Evolutionary conservation across 2,888 invertebrate species (phyloP), one percentile per base, ranked within the genome.

Genomic region (Eurois occulta): DNA sequence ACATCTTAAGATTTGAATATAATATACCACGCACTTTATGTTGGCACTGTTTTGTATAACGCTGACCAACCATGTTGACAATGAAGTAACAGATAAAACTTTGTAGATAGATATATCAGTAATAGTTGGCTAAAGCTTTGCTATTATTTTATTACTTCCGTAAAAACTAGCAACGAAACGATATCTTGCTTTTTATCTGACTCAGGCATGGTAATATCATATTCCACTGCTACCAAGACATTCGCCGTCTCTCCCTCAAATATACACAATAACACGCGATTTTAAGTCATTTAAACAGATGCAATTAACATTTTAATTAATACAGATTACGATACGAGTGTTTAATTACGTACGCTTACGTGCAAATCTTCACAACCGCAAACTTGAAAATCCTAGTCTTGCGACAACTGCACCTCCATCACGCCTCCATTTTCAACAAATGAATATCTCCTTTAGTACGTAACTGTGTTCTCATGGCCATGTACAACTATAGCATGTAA

Each of bases 351-450:
- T 85, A 84, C 87, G 95, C 94, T 94, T 87, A 95, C 95, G 90
- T 90, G 90, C 86, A 92, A 92, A 93, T 93, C 89, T 88, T 90
- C 91, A 91, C 93, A 95, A 94, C 94, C 91, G 93, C 93, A 90
- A 95, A 95, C 94, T 94, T 94, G 94, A 95, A 96, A 95, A 95
- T 93, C 91, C 86, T 88, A 92, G 91, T 92, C 93, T 94, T 94
- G 91, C 94, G 93, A 94, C 94, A 94, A 94, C 92, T 92, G 93
- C 92, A 92, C 93, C 91, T 92, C 94, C 94, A 95, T 96, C 95
- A 95, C 95, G 94, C 94, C 95, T 94, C 96, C 96, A 96, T 96
- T 95, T 96, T 95, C 95, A 95, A 96, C 95, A 96, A 96, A 96
- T 96, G 96, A 96, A 95, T 94, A 94, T 90, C 91, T 89, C 77